Base-by-base conservation (phyloP, 2,888 invertebrate species). In the Chironomus tentans region DNA sequence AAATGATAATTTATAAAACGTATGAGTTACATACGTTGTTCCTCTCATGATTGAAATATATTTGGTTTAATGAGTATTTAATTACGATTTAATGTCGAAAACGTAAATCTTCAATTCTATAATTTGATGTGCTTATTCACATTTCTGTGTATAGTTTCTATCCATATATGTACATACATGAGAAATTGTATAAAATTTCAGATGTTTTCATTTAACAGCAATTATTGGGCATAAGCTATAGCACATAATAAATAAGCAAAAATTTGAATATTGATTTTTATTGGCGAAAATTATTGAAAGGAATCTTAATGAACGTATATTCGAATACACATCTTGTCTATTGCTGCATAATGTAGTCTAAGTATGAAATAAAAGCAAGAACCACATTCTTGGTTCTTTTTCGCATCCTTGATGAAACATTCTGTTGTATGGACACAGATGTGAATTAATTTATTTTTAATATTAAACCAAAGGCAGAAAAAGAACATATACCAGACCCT, bases 391-490 rank as follows among this genome's bases (percentile, higher is more conserved):
- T 18, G 15, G 38, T 38, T 38, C 21, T 22, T 13, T 56, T 18
- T 65, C 24, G 21, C 21, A 65, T 65, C 24, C 21, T 65, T 65
- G 65, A 12, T 22, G 65, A 65, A 65, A 65, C 65, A 65, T 65
- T 65, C 46, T 72, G 61, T 62, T 61, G n/a, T 38, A 38, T 38
- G 61, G 72, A 62, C 74, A 74, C 74, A 74, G 74, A 56, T 74
- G 74, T 68, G 74, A 74, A 74, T 74, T 68, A 74, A 74, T 74
- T 68, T 74, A 68, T 68, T 74, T 74, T 74, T 68, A 74, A 74
- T 74, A 74, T 74, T 24, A 62, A 62, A 72, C 50, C 61, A 22
- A 22, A 72, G 21, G 62, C 38, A 62, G 13, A 28, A 46, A 62
- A 62, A 56, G 28, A 65, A 65, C 65, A 65, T n/a, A 65, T 21